phyloP scores from a whole-genome alignment of 2,113 vertebrate genomes.

The Syrmaticus mikado region DNA sequence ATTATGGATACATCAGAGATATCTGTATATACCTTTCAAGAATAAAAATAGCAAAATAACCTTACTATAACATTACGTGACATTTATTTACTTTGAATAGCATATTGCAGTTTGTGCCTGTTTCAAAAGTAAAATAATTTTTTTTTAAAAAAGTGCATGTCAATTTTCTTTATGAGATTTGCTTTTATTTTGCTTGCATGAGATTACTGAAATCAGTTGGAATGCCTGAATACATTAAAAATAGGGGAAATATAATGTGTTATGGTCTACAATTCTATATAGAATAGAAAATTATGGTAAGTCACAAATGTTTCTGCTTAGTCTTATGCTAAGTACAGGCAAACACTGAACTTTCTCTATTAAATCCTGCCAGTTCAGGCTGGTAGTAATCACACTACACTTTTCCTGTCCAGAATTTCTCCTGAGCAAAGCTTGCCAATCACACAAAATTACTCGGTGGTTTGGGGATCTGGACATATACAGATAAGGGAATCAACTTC shows the following conservation, averaged over 20 bases:
- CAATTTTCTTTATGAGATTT: constrained; percentile 1
- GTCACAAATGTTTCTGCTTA: not conserved
- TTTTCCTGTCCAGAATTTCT: not conserved
- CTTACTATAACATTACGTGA: not conserved
- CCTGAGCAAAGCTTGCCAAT: constrained; percentile 25
- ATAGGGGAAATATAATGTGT: not conserved
- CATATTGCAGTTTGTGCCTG: not conserved
- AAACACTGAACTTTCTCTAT: not conserved
- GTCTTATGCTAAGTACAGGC: not conserved
- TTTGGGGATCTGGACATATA: constrained; percentile 18
- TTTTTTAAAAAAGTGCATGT: not conserved
- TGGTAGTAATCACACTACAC: constrained; percentile 9
- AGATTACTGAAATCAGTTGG: not conserved
- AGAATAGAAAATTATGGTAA: not conserved
- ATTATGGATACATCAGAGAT: not conserved
- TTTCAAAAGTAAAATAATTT: not conserved
- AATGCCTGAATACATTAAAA: not conserved
- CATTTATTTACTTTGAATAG: not conserved
- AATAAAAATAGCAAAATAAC: not conserved
- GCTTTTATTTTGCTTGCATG: not conserved
- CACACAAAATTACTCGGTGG: constrained; percentile 61
- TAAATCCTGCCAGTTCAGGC: not conserved
- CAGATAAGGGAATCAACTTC: constrained; percentile 38
- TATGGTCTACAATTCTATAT: not conserved
- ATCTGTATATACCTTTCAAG: not conserved